Percentiles rank a stretch among this genome's conserved stretches.
phyloP scores from a whole-genome alignment of 2,113 vertebrate species.

The Macquaria australasica region DNA sequence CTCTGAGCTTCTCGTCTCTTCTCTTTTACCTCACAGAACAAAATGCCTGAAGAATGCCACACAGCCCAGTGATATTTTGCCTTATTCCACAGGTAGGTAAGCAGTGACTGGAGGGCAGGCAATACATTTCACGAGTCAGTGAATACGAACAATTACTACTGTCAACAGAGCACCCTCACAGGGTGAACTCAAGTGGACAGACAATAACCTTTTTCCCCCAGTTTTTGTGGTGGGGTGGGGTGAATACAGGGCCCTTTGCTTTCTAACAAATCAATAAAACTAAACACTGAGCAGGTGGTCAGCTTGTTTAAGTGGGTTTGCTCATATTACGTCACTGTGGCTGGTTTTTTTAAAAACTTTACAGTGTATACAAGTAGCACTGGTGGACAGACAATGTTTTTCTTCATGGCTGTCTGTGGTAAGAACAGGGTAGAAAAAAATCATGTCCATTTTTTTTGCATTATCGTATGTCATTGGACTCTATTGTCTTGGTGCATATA shows the following conservation, averaged over 20 bases:
- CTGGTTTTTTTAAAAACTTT: background rate
- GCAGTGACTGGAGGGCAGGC: slow-evolving; percentile 53
- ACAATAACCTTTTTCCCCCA: slow-evolving; percentile 57
- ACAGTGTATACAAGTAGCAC: background rate
- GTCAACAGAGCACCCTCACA: slow-evolving; percentile 65
- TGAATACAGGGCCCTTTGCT: slow-evolving; percentile 9
- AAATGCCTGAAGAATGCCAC: slow-evolving; percentile 51
- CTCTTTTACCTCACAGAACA: slow-evolving; percentile 57
- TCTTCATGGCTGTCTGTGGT: background rate
- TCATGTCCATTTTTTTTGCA: background rate
- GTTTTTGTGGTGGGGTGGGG: slow-evolving; percentile 18
- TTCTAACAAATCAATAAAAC: slow-evolving; percentile 34
- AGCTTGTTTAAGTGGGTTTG: slow-evolving; percentile 10
- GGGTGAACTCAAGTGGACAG: slow-evolving; percentile 53
- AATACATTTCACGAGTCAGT: slow-evolving; percentile 72
- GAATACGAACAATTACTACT: slow-evolving; percentile 65
- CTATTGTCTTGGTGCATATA: too few species aligned
- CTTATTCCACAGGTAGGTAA: slow-evolving; percentile 63
- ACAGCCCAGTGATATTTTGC: slow-evolving; percentile 69
- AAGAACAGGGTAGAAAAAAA: background rate
- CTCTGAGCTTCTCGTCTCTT: slow-evolving; percentile 60
- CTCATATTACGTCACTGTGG: background rate
- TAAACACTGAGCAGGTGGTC: slow-evolving; percentile 12
- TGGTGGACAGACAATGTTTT: background rate
- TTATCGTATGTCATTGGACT: background rate